Conservation (phyloP, 2,113 vertebrate species). For the Gambusia holbrooki region DNA sequence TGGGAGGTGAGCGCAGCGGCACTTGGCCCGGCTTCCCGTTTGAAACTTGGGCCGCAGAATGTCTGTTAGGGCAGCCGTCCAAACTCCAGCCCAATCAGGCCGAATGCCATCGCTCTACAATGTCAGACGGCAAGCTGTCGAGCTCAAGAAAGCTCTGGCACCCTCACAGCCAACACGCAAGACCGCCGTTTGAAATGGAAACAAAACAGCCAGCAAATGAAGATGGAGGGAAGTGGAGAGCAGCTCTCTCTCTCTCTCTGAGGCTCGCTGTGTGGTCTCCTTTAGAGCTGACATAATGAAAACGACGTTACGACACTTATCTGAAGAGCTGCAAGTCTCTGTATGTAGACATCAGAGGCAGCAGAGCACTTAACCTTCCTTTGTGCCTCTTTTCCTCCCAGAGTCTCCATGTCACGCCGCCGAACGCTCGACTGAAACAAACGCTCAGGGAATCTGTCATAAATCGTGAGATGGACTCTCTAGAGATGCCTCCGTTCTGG, state of each 20-base stretch:
- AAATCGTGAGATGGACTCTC: constrained; percentile 21
- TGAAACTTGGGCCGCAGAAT: constrained; percentile 51
- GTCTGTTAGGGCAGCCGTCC: constrained; percentile 64
- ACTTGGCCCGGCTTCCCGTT: constrained; percentile 49
- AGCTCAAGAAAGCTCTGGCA: constrained; percentile 53
- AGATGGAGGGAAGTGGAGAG: constrained; percentile 14
- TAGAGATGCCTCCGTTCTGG: constrained; percentile 46
- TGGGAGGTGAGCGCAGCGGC: constrained; percentile 29
- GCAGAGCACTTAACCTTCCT: constrained; percentile 25
- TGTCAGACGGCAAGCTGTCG: constrained; percentile 58
- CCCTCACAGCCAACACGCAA: constrained; percentile 24
- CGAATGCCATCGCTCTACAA: constrained; percentile 52
- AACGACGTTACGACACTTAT: not conserved
- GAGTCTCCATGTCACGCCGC: constrained; percentile 22
- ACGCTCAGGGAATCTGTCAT: constrained; percentile 36
- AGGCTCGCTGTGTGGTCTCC: too few relatives aligned
- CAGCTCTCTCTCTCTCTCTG: too few relatives aligned
- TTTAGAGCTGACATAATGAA: not conserved
- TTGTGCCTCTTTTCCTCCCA: constrained; percentile 33
- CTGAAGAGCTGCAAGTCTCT: not conserved
- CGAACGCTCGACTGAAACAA: constrained; percentile 47
- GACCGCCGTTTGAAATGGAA: constrained; percentile 35
- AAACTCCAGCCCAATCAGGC: constrained; percentile 70
- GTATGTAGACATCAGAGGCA: constrained; percentile 13
- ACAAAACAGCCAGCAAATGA: constrained; percentile 32